phyloP scores from a whole-genome alignment of 2,113 vertebrate genomes.

The Apus apus region DNA sequence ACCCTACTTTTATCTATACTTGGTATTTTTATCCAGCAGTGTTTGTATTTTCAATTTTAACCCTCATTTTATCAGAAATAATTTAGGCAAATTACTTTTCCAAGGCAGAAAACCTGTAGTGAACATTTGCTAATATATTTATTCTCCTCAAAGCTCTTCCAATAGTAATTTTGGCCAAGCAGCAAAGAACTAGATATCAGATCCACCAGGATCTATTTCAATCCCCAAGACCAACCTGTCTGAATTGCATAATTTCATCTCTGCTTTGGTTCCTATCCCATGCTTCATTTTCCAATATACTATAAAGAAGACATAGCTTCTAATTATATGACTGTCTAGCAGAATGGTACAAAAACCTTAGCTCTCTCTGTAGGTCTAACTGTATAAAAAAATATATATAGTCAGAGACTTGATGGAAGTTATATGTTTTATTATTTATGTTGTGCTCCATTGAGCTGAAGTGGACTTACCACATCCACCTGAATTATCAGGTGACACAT shows the following conservation, averaged over 20 bases:
- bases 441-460: background rate
- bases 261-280: background rate
- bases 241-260: background rate
- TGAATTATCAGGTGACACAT: background rate
- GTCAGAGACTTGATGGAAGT: background rate
- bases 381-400: background rate
- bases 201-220: background rate
- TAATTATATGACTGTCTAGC: background rate
- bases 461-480: background rate
- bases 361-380: background rate
- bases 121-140: background rate
- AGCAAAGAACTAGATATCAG: background rate
- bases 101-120: background rate
- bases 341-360: background rate
- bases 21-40: background rate
- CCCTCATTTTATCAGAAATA: background rate
- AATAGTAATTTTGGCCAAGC: background rate
- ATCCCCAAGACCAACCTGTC: background rate
- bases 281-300: background rate
- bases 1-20: background rate
- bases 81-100: background rate
- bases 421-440: background rate
- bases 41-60: background rate
- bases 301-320: background rate
- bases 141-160: background rate